Evolutionary conservation across 2,888 invertebrate species (phyloP).

Genomic region (Automeris io): DNA sequence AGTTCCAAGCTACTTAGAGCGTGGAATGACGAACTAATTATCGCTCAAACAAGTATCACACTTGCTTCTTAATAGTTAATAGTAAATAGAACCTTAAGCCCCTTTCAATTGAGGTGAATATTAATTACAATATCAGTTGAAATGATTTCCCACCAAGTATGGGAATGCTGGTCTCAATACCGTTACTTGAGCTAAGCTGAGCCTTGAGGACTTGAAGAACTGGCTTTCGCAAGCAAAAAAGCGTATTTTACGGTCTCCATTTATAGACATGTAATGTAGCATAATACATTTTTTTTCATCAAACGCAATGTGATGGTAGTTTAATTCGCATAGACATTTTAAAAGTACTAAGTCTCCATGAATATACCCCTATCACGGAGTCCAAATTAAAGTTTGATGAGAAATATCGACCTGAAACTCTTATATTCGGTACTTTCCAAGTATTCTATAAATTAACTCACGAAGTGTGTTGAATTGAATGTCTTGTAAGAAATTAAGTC

Average conservation of each 20-base stretch:
- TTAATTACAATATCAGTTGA: not conserved
- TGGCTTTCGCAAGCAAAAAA: constrained; percentile 12
- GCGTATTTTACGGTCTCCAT: constrained; percentile 5
- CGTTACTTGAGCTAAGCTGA: constrained; percentile 21
- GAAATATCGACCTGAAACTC: too few species aligned
- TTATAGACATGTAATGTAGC: constrained; percentile 3
- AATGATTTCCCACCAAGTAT: constrained; percentile 11
- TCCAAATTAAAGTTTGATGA: too few species aligned
- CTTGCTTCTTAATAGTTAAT: not conserved
- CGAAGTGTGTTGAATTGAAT: too few species aligned
- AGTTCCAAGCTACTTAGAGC: too few species aligned
- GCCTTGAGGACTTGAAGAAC: constrained; percentile 15
- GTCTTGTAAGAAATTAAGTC: too few species aligned
- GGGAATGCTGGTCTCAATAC: constrained; percentile 15
- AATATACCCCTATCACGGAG: too few species aligned
- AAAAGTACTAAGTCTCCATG: too few species aligned
- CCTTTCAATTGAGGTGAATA: not conserved
- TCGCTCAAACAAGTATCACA: not conserved
- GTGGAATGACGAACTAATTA: too few species aligned
- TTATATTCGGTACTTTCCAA: too few species aligned
- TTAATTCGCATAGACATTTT: too few species aligned
- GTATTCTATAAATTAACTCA: too few species aligned
- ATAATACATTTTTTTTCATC: not conserved
- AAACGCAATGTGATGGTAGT: too few species aligned
- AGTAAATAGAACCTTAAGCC: constrained; percentile 3